A percentile compares a stretch with the other conserved stretches of the same genome.
phyloP scores from a whole-genome alignment of 2,113 vertebrate species.

The Regulus satrapa region DNA sequence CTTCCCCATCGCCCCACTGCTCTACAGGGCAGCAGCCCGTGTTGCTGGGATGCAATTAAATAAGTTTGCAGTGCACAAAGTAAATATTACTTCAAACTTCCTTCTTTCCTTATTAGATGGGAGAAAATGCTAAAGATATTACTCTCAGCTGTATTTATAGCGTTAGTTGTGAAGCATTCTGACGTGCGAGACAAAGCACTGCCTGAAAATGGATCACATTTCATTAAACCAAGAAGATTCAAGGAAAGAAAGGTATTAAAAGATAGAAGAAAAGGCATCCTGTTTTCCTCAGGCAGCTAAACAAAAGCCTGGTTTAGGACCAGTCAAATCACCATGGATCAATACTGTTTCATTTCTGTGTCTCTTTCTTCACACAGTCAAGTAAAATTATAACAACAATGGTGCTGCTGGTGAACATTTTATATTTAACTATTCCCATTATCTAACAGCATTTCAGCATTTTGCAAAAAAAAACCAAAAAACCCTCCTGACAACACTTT shows the following conservation, averaged over 20 bases:
- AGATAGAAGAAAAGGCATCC: neutral
- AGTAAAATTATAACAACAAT: neutral
- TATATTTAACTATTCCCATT: neutral
- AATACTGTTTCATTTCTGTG: neutral
- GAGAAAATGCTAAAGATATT: neutral
- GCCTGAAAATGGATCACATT: neutral
- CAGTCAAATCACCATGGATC: neutral
- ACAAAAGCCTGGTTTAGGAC: neutral
- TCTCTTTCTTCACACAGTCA: neutral
- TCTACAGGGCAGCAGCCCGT: accelerated
- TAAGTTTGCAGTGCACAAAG: neutral
- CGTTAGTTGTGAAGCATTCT: neutral
- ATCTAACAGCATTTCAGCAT: neutral
- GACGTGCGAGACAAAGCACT: neutral
- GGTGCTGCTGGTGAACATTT: neutral
- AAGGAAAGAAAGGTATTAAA: neutral
- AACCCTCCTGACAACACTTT: neutral
- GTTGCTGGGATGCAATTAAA: neutral
- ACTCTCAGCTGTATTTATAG: neutral
- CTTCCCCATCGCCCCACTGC: neutral
- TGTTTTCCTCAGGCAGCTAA: neutral
- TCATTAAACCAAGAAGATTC: neutral
- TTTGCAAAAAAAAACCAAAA: neutral
- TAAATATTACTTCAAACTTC: neutral
- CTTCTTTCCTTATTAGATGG: neutral